A percentile compares a stretch with the other conserved stretches of the same genome.
phyloP scores from a whole-genome alignment of 2,888 invertebrate genomes.

The Zygothrica quintamaculata region DNA sequence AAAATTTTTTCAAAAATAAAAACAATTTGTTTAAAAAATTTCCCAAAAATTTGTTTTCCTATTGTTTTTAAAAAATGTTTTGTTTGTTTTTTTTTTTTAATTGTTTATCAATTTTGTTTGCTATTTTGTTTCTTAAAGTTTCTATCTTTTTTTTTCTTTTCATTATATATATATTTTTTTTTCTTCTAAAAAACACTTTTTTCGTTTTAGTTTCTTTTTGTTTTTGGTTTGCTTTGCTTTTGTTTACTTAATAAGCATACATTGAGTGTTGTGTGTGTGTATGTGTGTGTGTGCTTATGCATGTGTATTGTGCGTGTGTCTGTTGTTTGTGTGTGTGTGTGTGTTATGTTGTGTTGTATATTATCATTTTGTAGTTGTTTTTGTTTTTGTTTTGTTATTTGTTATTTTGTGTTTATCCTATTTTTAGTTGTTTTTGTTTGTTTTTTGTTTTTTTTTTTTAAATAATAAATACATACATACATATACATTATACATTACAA shows the following conservation, averaged over 20 bases:
- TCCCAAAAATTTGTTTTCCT: constrained; percentile 5
- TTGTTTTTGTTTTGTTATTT: constrained; percentile 29
- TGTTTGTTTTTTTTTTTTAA: no score
- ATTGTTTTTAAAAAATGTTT: no score
- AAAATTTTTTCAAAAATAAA: constrained; percentile 19
- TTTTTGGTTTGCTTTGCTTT: constrained; percentile 60
- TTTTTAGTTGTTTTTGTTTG: constrained; percentile 54
- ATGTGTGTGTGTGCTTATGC: constrained; percentile 30
- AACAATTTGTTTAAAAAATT: constrained; percentile 25
- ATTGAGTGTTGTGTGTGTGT: constrained; percentile 68
- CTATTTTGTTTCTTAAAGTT: constrained; percentile 27
- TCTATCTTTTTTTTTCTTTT: constrained; percentile 31
- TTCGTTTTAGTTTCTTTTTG: constrained; percentile 26
- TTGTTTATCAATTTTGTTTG: constrained; percentile 15
- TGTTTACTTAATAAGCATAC: constrained; percentile 63
- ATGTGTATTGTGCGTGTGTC: constrained; percentile 55
- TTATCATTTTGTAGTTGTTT: constrained; percentile 24
- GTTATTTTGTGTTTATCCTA: constrained; percentile 19
- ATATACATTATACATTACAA: constrained; percentile 68
- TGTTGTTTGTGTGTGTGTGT: constrained; percentile 25
- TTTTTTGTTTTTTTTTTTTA: constrained; percentile 69
- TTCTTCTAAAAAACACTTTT: no score
- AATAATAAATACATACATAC: constrained; percentile 76
- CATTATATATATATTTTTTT: constrained; percentile 1
- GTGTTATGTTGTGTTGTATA: constrained; percentile 5